Evolutionary conservation across 2,888 invertebrate species (phyloP).

Genomic region (Mantis religiosa): DNA sequence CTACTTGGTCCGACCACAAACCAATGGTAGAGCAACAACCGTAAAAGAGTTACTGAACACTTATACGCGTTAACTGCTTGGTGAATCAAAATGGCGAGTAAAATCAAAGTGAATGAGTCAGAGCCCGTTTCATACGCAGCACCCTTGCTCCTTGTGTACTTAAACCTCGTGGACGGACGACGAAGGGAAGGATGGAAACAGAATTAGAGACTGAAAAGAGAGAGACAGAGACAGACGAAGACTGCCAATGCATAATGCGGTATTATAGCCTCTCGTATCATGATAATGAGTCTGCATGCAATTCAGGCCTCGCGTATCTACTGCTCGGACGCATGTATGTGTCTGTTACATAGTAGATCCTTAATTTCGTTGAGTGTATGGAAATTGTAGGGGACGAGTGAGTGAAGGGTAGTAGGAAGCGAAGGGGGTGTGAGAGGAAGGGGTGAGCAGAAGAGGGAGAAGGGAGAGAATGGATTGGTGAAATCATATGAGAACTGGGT

Average conservation of each 20-base stretch:
- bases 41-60: not conserved
- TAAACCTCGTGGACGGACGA: not conserved
- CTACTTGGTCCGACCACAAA: too few species aligned
- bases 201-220: constrained; percentile 11
- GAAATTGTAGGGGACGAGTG: constrained; percentile 12
- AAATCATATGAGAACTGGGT: constrained; percentile 1
- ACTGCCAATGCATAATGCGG: constrained; percentile 22
- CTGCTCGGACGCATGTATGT: not conserved
- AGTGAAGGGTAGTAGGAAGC: not conserved
- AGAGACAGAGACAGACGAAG: not conserved
- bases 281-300: constrained; percentile 24
- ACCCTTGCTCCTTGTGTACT: not conserved
- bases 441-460: not conserved
- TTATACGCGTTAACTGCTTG: not conserved
- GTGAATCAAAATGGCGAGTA: not conserved
- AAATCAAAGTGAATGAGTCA: constrained; percentile 14
- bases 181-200: constrained; percentile 10
- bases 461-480: constrained; percentile 10
- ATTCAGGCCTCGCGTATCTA: not conserved
- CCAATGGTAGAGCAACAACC: too few species aligned
- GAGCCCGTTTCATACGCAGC: constrained; percentile 9
- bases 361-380: constrained; percentile 27
- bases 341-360: constrained; percentile 3
- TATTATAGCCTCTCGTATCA: constrained; percentile 15
- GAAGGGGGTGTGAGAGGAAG: not conserved